A percentile compares a stretch with the other conserved stretches of the same genome.
phyloP scores from a whole-genome alignment of 2,113 vertebrate genomes.

The Anarrhichthys ocellatus region DNA sequence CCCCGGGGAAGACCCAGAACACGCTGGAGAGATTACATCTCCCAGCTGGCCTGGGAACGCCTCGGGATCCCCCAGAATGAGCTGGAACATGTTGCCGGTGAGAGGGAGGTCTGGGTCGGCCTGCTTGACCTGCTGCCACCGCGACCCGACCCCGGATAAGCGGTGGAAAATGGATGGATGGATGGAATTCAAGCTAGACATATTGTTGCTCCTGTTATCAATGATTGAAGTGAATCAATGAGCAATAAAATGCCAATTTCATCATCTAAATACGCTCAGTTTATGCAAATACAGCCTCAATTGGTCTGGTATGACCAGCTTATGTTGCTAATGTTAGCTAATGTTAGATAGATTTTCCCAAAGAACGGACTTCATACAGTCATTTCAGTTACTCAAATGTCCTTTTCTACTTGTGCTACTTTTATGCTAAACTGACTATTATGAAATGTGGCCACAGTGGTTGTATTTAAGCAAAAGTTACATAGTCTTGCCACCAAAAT shows the following conservation, averaged over 20 bases:
- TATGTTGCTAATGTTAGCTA: background rate
- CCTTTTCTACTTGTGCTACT: background rate
- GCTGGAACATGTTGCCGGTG: too few relatives aligned
- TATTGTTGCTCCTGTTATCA: background rate
- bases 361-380: background rate
- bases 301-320: background rate
- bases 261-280: background rate
- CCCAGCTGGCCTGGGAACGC: too few relatives aligned
- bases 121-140: too few relatives aligned
- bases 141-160: too few relatives aligned
- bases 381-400: background rate
- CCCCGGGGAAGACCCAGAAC: too few relatives aligned
- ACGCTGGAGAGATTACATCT: too few relatives aligned
- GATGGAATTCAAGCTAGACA: background rate
- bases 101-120: too few relatives aligned
- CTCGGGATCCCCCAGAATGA: too few relatives aligned
- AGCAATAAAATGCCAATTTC: background rate
- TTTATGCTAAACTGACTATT: background rate
- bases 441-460: background rate
- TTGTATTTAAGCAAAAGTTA: background rate
- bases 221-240: background rate
- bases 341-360: background rate
- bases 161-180: too few relatives aligned
- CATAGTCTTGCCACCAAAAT: conserved; percentile 29
- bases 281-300: background rate